Base-by-base conservation (phyloP, 2,797 vertebrate species). In the Hirundo rustica region DNA sequence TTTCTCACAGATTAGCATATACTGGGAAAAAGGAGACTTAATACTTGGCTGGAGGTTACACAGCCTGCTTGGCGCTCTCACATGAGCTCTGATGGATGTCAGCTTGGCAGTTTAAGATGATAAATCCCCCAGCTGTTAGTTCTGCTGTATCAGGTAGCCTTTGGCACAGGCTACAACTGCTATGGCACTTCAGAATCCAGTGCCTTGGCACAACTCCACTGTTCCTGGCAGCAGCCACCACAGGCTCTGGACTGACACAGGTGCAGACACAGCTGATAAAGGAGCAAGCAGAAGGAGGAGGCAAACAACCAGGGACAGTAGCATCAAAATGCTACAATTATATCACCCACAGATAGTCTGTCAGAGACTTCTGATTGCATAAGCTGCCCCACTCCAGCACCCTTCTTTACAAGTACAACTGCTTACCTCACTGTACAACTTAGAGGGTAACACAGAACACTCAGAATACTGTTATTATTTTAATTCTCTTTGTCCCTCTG, bases 1-100 rank as follows among this genome's bases (percentile, higher is more conserved):
- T 89, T 95, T 94, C 65, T 89, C 70, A 75, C 60, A 47, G 85
- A 88, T 92, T 88, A 94, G 71, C 68, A 29, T 88, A 51, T 29
- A 40, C 36, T 45, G 70, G 42, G 58, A 40, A 67, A 90, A 47
- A 80, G 65, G 21, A 94, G 88, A 44, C n/a, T 85, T 91, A 72
- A 61, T 83, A 68, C 36, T 85, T 95, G 85, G 62, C 76, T 92
- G 58, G 66, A 85, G 62, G 79, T 88, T 85, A 89, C 82, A 47
- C 57, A 85, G 53, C 48, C 50, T 54, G n/a, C 68, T 83, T 77
- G 78, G 68, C 45, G 77, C 16, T 57, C 57, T 83, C 65, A 65
- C 2, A 2, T 60, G 67, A 92, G 80, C 20, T 85, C 68, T 93
- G 85, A 91, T 40, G 57, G 65, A 65, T 64, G 64, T 93, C 71